A percentile compares a stretch with the other conserved stretches of the same genome.
Conservation (phyloP, 2,797 vertebrate genomes). For the Lophotriccus pileatus region DNA sequence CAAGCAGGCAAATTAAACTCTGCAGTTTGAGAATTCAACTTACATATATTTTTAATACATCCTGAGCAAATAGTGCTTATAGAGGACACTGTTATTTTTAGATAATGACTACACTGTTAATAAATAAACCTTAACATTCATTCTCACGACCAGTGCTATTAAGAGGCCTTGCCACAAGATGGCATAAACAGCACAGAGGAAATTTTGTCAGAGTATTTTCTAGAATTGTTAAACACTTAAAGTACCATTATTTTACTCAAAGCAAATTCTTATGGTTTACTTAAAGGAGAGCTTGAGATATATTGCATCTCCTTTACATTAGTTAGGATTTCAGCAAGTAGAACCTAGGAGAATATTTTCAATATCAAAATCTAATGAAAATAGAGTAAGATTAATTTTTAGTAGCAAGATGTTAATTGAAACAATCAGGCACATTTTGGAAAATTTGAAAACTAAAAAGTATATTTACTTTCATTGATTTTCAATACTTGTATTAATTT, state of each 20-base stretch:
- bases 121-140: background rate
- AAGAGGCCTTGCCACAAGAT: constrained; percentile 44
- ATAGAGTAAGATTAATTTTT: background rate
- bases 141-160: background rate
- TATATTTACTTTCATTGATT: background rate
- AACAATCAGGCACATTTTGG: background rate
- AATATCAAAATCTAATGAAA: background rate
- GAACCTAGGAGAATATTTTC: background rate
- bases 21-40: background rate
- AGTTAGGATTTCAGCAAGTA: background rate
- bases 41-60: background rate
- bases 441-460: background rate
- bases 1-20: background rate
- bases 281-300: background rate
- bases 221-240: background rate
- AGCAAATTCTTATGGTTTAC: background rate
- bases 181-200: constrained; percentile 13
- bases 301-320: background rate
- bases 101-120: background rate
- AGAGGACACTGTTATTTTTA: background rate
- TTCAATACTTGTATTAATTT: background rate
- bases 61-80: background rate
- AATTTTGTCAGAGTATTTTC: background rate
- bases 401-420: background rate
- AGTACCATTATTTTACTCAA: background rate